Conservation (phyloP, 2,113 vertebrate genomes). For the Diphyllodes magnificus region DNA sequence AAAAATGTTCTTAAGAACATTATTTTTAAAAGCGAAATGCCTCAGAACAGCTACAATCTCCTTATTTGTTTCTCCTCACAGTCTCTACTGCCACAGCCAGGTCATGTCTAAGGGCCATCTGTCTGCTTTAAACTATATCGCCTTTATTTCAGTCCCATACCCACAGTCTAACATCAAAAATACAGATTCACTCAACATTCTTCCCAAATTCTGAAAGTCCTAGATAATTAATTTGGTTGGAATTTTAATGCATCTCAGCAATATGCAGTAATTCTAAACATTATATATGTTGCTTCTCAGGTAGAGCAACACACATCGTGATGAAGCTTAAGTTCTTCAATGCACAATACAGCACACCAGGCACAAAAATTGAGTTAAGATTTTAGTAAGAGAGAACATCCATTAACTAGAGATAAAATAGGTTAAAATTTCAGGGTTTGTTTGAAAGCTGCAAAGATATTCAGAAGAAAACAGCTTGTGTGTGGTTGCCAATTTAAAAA, state of each 20-base stretch:
- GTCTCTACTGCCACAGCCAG: neutral
- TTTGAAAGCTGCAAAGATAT: neutral
- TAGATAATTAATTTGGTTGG: neutral
- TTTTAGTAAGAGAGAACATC: neutral
- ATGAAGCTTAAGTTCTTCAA: neutral
- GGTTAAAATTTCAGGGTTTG: neutral
- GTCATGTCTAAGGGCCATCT: neutral
- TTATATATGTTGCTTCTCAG: neutral
- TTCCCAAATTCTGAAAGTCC: neutral
- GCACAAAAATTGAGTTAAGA: neutral
- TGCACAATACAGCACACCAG: neutral
- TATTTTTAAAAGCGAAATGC: neutral
- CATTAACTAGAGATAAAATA: neutral
- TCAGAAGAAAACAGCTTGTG: neutral
- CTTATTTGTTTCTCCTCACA: neutral
- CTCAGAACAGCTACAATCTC: neutral
- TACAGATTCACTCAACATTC: neutral
- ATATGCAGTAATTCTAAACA: neutral
- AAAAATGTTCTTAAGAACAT: neutral
- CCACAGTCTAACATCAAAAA: neutral
- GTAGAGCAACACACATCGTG: neutral
- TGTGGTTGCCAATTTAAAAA: neutral
- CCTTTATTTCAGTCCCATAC: neutral
- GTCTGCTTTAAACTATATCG: neutral
- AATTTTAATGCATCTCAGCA: conserved; percentile 4